Evolutionary conservation across 2,113 vertebrate species (phyloP).

Genomic region (Lichenostomus cassidix): DNA sequence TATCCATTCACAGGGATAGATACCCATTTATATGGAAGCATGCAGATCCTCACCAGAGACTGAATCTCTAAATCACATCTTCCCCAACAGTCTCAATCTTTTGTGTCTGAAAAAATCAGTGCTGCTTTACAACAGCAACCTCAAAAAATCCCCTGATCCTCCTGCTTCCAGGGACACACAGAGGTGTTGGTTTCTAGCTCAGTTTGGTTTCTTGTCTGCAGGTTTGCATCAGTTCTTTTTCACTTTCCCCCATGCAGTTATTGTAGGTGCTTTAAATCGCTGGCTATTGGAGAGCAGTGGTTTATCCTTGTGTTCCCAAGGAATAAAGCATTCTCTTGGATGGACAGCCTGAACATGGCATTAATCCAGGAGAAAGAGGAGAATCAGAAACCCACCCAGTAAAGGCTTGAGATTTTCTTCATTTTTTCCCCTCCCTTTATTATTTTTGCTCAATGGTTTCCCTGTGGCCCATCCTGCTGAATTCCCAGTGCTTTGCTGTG

Average conservation of each 20-base stretch:
- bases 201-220: rapidly evolving
- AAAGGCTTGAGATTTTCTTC: not conserved
- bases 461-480: not conserved
- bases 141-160: not conserved
- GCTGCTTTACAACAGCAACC: not conserved
- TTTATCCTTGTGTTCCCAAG: not conserved
- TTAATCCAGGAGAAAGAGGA: not conserved
- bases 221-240: not conserved
- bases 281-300: not conserved
- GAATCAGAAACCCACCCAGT: not conserved
- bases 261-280: not conserved
- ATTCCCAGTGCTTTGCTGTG: not conserved
- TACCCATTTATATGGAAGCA: not conserved
- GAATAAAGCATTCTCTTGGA: not conserved
- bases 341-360: not conserved
- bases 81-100: not conserved
- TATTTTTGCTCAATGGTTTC: not conserved
- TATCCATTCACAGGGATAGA: rapidly evolving
- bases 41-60: not conserved
- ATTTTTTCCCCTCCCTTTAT: not conserved
- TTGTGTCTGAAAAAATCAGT: not conserved
- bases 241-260: not conserved
- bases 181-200: not conserved
- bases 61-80: not conserved
- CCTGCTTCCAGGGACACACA: not conserved